phyloP scores from a whole-genome alignment of 2,888 invertebrate species.

The Noctua fimbriata region DNA sequence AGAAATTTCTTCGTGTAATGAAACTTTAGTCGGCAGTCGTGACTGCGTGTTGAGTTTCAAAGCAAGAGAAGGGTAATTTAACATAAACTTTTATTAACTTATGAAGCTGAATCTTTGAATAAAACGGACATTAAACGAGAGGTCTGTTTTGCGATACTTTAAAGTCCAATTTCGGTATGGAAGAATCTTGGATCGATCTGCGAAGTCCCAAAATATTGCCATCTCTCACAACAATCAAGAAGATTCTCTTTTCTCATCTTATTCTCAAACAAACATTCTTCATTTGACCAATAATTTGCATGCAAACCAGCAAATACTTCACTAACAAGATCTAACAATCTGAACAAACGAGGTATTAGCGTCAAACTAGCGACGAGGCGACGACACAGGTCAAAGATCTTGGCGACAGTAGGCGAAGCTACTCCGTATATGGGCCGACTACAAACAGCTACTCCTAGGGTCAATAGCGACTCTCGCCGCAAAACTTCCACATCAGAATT shows the following conservation, averaged over 20 bases:
- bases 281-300: constrained; percentile 27
- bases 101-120: neutral
- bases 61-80: constrained; percentile 15
- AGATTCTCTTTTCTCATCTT: neutral
- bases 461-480: constrained; percentile 72
- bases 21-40: constrained; percentile 33
- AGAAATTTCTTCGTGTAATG: constrained; percentile 33
- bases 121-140: neutral
- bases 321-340: constrained; percentile 59
- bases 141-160: neutral
- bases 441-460: constrained; percentile 73
- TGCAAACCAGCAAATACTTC: constrained; percentile 38
- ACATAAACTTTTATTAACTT: constrained; percentile 3
- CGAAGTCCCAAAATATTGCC: neutral
- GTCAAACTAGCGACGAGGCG: constrained; percentile 33
- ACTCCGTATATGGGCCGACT: constrained; percentile 73
- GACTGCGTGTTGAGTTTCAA: constrained; percentile 20
- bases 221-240: neutral
- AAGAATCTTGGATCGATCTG: neutral
- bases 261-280: constrained; percentile 14
- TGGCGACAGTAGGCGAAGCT: constrained; percentile 50
- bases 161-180: no score
- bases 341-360: constrained; percentile 49
- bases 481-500: constrained; percentile 48
- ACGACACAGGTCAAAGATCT: constrained; percentile 64